Percentiles rank a stretch among this genome's conserved stretches.
These are phyloP conservation scores for Riparia riparia DNA, from an alignment of 2,113 vertebrate species.

Conservation along the genomic window DNA sequence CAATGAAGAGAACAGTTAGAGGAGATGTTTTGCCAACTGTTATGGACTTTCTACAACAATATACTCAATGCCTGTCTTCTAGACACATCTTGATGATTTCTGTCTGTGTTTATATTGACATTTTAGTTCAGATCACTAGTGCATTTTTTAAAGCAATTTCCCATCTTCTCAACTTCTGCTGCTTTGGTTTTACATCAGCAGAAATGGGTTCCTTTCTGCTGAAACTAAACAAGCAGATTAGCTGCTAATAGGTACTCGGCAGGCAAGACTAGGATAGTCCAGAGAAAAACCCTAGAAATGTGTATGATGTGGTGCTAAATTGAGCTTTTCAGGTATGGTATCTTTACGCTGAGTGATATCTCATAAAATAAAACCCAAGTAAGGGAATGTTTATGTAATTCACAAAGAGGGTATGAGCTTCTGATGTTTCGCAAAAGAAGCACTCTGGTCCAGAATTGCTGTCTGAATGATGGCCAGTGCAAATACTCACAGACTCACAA, in stretches of 20 bases:
- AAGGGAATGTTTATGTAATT: neutral
- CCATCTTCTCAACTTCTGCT: neutral
- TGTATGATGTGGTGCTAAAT: neutral
- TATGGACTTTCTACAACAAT: neutral
- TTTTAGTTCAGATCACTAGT: neutral
- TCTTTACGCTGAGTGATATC: neutral
- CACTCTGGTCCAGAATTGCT: neutral
- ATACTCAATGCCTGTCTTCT: neutral
- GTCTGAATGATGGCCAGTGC: neutral
- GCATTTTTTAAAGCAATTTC: neutral
- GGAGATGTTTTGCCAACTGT: neutral
- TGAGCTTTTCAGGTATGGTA: accelerated
- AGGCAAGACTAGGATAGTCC: neutral
- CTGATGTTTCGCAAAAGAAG: neutral
- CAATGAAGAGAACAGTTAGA: neutral
- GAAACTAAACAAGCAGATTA: neutral
- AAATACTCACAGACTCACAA: neutral
- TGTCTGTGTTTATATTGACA: neutral
- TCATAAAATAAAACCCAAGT: neutral
- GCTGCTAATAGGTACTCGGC: neutral
- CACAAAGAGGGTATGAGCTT: neutral
- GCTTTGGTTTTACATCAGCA: neutral
- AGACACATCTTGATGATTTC: neutral
- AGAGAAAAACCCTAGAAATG: neutral
- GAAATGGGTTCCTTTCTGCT: neutral